Evolutionary conservation across 2,888 invertebrate species (phyloP).

Genomic region (Drosophila limbata): DNA sequence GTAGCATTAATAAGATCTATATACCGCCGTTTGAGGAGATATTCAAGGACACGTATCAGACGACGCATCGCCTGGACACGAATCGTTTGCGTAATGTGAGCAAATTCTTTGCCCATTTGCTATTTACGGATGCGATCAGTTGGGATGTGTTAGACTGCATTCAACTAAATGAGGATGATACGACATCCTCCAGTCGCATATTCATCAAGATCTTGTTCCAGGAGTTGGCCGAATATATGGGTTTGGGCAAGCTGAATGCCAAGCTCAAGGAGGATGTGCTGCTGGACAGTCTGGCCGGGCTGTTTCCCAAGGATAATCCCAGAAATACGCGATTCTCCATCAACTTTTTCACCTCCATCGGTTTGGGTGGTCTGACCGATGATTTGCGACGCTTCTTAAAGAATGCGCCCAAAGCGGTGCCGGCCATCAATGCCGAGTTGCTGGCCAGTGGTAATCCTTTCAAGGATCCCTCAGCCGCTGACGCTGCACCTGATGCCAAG

Average conservation of each 20-base stretch:
- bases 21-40: conserved; percentile 97
- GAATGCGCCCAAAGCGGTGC: conserved; percentile 84
- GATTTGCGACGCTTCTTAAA: conserved; percentile 95
- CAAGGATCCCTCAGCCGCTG: conserved; percentile 50
- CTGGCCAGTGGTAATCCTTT: conserved; percentile 77
- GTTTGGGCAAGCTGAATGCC: conserved; percentile 94
- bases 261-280: conserved; percentile 95
- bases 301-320: conserved; percentile 98
- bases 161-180: conserved; percentile 97
- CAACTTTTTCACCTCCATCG: conserved; percentile 98
- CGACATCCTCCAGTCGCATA: conserved; percentile 98
- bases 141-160: conserved; percentile 97
- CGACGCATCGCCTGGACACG: conserved; percentile 97
- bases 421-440: conserved; percentile 83
- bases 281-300: conserved; percentile 93
- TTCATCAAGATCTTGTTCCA: conserved; percentile 99
- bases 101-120: conserved; percentile 97
- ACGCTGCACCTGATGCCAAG: conserved; percentile 39
- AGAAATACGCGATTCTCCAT: conserved; percentile 98
- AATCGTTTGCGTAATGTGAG: conserved; percentile 98
- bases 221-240: conserved; percentile 98
- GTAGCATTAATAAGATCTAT: conserved; percentile 96
- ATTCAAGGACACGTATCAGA: conserved; percentile 97
- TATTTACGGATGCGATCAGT: conserved; percentile 98
- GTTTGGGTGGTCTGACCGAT: conserved; percentile 97